A percentile compares a stretch with the other conserved stretches of the same genome.
Evolutionary conservation across 2,888 invertebrate genomes (phyloP).

Genomic region (Heliothis peltigera): DNA sequence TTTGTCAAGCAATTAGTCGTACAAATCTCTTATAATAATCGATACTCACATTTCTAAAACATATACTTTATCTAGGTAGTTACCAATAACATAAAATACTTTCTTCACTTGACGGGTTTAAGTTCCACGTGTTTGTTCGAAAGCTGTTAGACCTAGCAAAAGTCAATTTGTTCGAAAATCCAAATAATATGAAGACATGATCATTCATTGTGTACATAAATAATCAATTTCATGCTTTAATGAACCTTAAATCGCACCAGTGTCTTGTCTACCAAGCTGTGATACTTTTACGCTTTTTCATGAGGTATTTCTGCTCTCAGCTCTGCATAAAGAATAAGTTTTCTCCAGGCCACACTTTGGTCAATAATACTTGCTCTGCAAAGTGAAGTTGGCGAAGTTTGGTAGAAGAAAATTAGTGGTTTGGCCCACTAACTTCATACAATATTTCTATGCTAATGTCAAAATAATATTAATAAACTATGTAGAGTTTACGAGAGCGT

Average conservation of each 20-base stretch:
- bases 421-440: neutral
- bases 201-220: neutral
- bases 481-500: neutral
- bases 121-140: conserved; percentile 31
- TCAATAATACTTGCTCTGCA: too few species aligned
- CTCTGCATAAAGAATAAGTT: too few species aligned
- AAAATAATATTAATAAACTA: too few species aligned
- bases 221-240: neutral
- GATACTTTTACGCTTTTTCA: too few species aligned
- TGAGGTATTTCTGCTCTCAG: too few species aligned
- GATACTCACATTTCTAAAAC: conserved; percentile 5
- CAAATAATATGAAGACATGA: neutral
- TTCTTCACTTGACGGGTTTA: conserved; percentile 32
- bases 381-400: too few species aligned
- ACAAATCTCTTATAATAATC: neutral
- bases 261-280: too few species aligned
- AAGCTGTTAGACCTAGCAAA: conserved; percentile 32
- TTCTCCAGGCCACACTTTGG: too few species aligned
- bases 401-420: too few species aligned
- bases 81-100: conserved; percentile 20
- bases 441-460: neutral
- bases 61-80: too few species aligned
- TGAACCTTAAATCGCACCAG: neutral
- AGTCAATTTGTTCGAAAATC: conserved; percentile 29
- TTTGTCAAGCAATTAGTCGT: neutral